Base-by-base conservation (phyloP, 2,888 invertebrate genomes). In the Caenorhabditis japonica region DNA sequence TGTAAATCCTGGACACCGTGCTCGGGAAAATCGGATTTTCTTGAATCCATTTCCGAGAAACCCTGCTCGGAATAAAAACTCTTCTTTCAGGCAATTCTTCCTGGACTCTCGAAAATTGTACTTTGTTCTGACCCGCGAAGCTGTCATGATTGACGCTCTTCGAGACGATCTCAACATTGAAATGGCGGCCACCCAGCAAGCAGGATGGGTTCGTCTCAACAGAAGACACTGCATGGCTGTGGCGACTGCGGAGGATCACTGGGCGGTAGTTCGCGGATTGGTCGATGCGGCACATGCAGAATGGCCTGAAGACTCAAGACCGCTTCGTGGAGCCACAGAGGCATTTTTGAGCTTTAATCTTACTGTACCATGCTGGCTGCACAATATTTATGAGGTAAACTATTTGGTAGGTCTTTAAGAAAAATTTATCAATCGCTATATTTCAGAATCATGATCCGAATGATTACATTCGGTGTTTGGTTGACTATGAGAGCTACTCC, bases 401-500 rank as follows among this genome's bases (percentile, higher is more conserved):
- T 38, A 13, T 34, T 23, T 51, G 4, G 13, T 27, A 36, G 15
- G 8, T 33, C 27, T 23, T 10, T 53, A 2, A 8, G 25, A 27
- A 38, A 36, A 10, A 1, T 52, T 34, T 27, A 17, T n/a, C n/a
- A n/a, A n/a, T n/a, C n/a, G n/a, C n/a, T n/a, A n/a, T n/a, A n/a
- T n/a, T n/a, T n/a, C 52, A 84, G 84, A 64, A 73, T 2, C 66
- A 76, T 19, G 76, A 84, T 51, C 55, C 76, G 21, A 75, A 74
- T 41, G 83, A 84, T 53, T 82, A 78, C 55, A 36, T 83, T 25
- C 52, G 80, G 41, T 66, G 76, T 47, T 62, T 83, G 21, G 60
- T 83, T 21, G 84, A 84, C 34, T 84, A 59, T 44, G 79, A 78
- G 39, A 69, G 58, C 21, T 69, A 82, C 15, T 25, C 47, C 0